Conservation (phyloP, 2,113 vertebrate genomes). For the Megaleporinus macrocephalus region DNA sequence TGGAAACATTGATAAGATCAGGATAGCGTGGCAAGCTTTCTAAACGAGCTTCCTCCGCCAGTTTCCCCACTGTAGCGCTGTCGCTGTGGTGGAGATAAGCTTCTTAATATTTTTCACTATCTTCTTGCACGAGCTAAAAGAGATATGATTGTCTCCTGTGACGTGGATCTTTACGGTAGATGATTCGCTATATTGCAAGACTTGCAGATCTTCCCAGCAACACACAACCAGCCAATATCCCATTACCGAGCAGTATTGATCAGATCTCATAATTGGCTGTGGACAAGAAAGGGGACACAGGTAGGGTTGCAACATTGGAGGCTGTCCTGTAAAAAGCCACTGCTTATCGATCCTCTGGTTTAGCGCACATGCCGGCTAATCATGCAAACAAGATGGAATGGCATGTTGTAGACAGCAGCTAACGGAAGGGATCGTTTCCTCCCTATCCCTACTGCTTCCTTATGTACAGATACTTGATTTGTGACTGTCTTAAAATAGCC, state of each 20-base stretch:
- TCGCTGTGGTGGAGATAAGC: conserved; percentile 56
- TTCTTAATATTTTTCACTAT: conserved; percentile 60
- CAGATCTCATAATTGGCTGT: conserved; percentile 73
- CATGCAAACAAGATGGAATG: conserved; percentile 48
- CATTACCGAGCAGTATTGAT: conserved; percentile 75
- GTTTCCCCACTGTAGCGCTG: neutral
- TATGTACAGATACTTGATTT: conserved; percentile 11
- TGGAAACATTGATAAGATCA: conserved; percentile 65
- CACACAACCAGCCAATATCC: conserved; percentile 65
- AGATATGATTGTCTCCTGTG: conserved; percentile 47
- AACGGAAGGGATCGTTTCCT: conserved; percentile 25
- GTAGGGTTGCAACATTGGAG: conserved; percentile 66
- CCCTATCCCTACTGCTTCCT: conserved; percentile 27
- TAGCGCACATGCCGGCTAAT: conserved; percentile 48
- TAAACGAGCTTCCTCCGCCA: conserved; percentile 2
- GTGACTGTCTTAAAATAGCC: conserved; percentile 21
- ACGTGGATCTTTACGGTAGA: conserved; percentile 43
- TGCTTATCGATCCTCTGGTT: conserved; percentile 68
- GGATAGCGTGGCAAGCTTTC: conserved; percentile 43
- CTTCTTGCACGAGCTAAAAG: conserved; percentile 39
- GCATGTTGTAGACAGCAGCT: neutral
- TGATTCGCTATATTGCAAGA: conserved; percentile 43
- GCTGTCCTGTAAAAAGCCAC: conserved; percentile 55
- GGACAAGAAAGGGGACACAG: conserved; percentile 64
- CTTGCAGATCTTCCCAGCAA: conserved; percentile 52